Conservation (phyloP, 1,140 invertebrate genomes). For the Hormaphis cornu region DNA sequence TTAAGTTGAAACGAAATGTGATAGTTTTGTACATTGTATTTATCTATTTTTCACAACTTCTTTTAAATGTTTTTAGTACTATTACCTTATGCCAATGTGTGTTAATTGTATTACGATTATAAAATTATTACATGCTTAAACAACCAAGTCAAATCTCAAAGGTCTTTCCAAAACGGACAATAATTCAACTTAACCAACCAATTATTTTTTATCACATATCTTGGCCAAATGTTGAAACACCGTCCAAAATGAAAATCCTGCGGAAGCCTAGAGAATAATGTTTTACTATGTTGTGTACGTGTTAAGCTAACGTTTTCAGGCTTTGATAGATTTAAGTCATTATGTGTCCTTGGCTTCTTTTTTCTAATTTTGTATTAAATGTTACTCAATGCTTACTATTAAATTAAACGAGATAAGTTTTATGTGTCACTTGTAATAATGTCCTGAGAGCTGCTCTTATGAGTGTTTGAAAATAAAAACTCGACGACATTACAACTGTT, state of each 20-base stretch:
- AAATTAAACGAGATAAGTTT: neutral
- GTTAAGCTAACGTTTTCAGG: neutral
- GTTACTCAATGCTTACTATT: neutral
- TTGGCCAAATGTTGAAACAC: neutral
- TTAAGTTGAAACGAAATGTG: constrained; percentile 19
- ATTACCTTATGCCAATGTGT: neutral
- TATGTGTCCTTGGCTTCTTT: neutral
- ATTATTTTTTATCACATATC: neutral
- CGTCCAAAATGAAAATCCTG: neutral
- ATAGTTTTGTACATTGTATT: constrained; percentile 24
- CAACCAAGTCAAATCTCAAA: neutral
- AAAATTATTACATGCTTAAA: neutral
- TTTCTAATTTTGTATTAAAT: constrained; percentile 5
- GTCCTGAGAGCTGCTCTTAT: neutral
- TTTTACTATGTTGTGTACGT: neutral
- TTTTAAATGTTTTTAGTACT: constrained; percentile 19
- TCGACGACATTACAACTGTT: neutral
- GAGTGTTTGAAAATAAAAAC: neutral
- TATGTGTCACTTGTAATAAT: neutral
- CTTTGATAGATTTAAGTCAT: neutral
- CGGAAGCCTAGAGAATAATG: neutral
- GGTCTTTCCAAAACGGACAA: neutral
- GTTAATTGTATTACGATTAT: neutral
- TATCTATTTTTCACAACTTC: constrained; percentile 23
- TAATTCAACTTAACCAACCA: neutral